Evolutionary conservation across 2,888 invertebrate species (phyloP), one percentile per base, ranked within the genome.

Genomic region (Drepanosiphum platanoidis): DNA sequence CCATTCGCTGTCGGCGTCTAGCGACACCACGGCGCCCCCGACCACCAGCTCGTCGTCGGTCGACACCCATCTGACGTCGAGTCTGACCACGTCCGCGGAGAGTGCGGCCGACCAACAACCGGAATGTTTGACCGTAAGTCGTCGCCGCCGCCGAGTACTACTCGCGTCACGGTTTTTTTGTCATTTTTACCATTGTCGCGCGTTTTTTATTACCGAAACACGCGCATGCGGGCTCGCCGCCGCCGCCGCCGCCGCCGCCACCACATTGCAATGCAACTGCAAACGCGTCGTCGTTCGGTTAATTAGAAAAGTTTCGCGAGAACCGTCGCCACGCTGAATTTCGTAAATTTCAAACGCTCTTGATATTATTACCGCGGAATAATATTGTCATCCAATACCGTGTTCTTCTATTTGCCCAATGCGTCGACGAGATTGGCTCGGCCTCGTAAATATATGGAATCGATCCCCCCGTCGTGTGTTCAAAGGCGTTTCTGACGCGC

Each of bases 41-140:
- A 84, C 68, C 22, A 84, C 84, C 39, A 84, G 84, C 32, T 84
- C 75, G 0, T 84, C 84, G 4, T 84, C 84, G 3, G 52, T 77
- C 4, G 84, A 84, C 30, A 77, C 77, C 8, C 84, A 75, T n/a
- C 22, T 84, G 15, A 84, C 84, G 11, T 39, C 84, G 2, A 84
- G 84, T 9, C 18, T 84, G n/a, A 70, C 84, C 52, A 84, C 84
- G 2, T 84, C 84, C 39, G 36, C 32, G 15, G 84, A 84, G 4
- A 84, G 77, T 18, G 68, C 84, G 36, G n/a, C 22, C 27, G 77
- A 68, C 3, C 46, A 18, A 1, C 46, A 42, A 27, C 66, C 32
- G n/a, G 74, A 66, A n/a, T 22, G 22, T 3, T 7, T 52, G 18
- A 74, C 64, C 2, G 83, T 83, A 83, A 15, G 66, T 71, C 22